Conservation (phyloP, 2,113 vertebrate genomes). For the Gnathonemus longibarbis region DNA sequence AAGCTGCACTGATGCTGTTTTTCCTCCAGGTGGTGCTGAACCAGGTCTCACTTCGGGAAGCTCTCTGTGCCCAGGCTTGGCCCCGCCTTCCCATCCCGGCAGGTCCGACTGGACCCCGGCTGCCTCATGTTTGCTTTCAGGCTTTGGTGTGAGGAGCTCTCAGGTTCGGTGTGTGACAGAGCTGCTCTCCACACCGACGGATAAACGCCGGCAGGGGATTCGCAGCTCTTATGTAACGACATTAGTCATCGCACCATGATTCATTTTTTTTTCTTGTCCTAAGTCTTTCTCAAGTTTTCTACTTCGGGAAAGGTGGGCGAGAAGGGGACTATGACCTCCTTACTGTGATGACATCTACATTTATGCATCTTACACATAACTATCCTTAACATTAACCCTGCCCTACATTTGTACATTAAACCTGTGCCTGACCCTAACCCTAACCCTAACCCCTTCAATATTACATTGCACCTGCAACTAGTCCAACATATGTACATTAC, state of each 20-base stretch:
- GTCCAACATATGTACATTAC: not conserved
- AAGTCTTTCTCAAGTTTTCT: constrained; percentile 13
- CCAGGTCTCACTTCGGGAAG: not conserved
- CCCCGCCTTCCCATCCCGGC: not conserved
- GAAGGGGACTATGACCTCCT: not conserved
- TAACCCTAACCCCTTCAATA: not conserved
- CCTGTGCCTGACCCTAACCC: not conserved
- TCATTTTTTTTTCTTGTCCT: constrained; percentile 33
- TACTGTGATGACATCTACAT: constrained; percentile 1
- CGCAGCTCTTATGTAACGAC: constrained; percentile 54
- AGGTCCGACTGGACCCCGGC: not conserved
- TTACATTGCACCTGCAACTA: not conserved
- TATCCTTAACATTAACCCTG: not conserved
- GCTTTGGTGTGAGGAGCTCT: constrained; percentile 26
- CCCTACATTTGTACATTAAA: not conserved
- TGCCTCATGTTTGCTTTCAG: constrained; percentile 1
- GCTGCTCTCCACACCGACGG: constrained; percentile 34
- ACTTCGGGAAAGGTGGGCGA: constrained; percentile 4
- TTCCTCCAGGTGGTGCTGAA: not conserved
- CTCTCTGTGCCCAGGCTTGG: not conserved
- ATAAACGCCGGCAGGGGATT: constrained; percentile 44
- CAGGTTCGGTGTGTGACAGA: constrained; percentile 28
- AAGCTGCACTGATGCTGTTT: not conserved
- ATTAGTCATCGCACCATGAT: constrained; percentile 54
- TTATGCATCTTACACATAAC: not conserved